Evolutionary conservation across 2,113 vertebrate genomes (phyloP).

Genomic region (Zonotrichia leucophrys): DNA sequence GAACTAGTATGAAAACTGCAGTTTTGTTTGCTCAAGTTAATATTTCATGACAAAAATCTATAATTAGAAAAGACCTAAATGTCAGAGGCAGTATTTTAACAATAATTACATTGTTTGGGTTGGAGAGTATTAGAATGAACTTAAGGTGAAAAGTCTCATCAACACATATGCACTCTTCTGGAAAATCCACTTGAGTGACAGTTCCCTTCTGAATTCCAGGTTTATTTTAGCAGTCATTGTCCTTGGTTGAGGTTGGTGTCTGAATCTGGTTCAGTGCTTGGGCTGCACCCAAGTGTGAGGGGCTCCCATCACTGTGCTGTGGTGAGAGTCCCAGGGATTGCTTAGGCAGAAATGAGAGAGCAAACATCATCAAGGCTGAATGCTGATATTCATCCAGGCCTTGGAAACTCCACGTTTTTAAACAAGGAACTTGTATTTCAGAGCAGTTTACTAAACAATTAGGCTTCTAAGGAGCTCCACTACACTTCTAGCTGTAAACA

Average conservation of each 20-base stretch:
- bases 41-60: background rate
- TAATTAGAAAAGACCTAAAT: background rate
- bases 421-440: background rate
- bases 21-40: background rate
- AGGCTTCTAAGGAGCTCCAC: background rate
- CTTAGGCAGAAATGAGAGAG: background rate
- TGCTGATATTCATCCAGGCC: background rate
- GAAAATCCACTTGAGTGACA: background rate
- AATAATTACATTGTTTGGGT: background rate
- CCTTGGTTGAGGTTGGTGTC: background rate
- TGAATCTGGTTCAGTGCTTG: background rate
- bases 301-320: background rate
- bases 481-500: background rate
- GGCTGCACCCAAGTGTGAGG: background rate
- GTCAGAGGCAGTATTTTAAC: background rate
- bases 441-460: background rate
- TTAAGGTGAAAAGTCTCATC: background rate
- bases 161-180: background rate
- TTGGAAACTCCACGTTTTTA: background rate
- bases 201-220: background rate
- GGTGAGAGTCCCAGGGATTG: background rate
- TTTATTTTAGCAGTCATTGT: background rate
- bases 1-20: background rate
- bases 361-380: background rate
- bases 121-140: constrained; percentile 22